Evolutionary conservation across 2,113 vertebrate genomes (phyloP).

Genomic region (Xyrauchen texanus): DNA sequence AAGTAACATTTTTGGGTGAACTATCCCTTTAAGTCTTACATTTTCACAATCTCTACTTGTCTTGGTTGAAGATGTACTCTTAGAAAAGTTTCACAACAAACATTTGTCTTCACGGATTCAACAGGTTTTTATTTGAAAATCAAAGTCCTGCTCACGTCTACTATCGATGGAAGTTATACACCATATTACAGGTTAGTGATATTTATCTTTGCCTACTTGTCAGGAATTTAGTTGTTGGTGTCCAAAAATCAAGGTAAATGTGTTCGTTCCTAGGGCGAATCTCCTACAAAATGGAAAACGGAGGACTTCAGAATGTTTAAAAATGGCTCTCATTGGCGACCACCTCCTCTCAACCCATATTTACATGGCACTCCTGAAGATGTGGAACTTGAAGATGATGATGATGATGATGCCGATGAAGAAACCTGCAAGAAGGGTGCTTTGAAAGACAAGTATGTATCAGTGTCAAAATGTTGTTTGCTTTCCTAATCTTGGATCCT

Average conservation of each 20-base stretch:
- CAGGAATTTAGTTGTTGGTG: background rate
- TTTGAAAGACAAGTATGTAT: conserved; percentile 94
- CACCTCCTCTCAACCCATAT: conserved; percentile 94
- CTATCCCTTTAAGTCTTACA: too few relatives aligned
- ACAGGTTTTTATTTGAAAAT: conserved; percentile 99
- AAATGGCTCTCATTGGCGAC: conserved; percentile 95
- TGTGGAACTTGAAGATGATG: conserved; percentile 86
- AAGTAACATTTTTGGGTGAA: too few relatives aligned
- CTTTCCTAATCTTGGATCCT: background rate
- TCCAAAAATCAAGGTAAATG: background rate
- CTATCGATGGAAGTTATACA: conserved; percentile 97
- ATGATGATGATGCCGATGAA: conserved; percentile 90
- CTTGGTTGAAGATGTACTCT: background rate
- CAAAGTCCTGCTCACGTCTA: conserved; percentile 98
- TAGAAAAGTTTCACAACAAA: background rate
- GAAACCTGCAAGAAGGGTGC: conserved; percentile 90
- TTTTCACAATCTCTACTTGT: background rate
- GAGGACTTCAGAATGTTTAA: conserved; percentile 98
- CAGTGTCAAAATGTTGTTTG: background rate
- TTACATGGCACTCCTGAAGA: conserved; percentile 93
- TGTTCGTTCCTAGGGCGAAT: conserved; percentile 82
- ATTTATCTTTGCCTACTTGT: background rate
- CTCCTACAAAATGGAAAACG: conserved; percentile 94
- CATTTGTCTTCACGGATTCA: background rate
- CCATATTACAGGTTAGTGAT: conserved; percentile 89